Evolutionary conservation across 37 sponge, comb jelly and placozoan species (phyloP), one percentile per base, ranked within the genome.

Genomic region (Beroe ovata): DNA sequence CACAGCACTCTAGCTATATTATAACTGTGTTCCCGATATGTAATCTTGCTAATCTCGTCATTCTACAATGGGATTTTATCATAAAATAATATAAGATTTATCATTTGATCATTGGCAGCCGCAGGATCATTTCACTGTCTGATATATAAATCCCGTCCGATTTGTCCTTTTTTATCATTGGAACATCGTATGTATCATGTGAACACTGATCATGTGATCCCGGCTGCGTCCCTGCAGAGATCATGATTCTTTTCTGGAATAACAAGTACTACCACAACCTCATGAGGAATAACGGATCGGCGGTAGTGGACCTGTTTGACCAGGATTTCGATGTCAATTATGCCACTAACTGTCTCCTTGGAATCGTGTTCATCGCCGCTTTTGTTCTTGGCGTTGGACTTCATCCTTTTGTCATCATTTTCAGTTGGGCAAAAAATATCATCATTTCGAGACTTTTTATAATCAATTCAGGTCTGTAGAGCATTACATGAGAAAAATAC

Each of bases 211-310:
- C n/a, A n/a, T n/a, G n/a, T n/a, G n/a, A n/a, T n/a, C n/a, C n/a
- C n/a, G n/a, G n/a, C n/a, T n/a, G n/a, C n/a, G n/a, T n/a, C n/a
- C n/a, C n/a, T n/a, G n/a, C n/a, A n/a, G n/a, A n/a, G n/a, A 42
- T 26, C 21, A 77, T 77, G 84, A 40, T 77, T 14, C 54, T 77
- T 1, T 77, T 77, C 54, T 77, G 84, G 84, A 77, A 77, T 54
- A 77, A 77, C 84, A 77, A 8, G 4, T 77, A 77, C 28, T 77
- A 77, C 54, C 28, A 0, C 23, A 29, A 54, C 18, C 21, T 62
- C 3, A 25, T 25, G 29, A 20, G 4, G 28, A 20, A 62, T 62
- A 62, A 62, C 63, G 54, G 54, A 47, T 47, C 54, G 11, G 54
- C 54, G 11, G n/a, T n/a, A n/a, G n/a, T n/a, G n/a, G 54, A 6